Evolutionary conservation across 2,113 vertebrate genomes (phyloP).

Genomic region (Antidorcas marsupialis): DNA sequence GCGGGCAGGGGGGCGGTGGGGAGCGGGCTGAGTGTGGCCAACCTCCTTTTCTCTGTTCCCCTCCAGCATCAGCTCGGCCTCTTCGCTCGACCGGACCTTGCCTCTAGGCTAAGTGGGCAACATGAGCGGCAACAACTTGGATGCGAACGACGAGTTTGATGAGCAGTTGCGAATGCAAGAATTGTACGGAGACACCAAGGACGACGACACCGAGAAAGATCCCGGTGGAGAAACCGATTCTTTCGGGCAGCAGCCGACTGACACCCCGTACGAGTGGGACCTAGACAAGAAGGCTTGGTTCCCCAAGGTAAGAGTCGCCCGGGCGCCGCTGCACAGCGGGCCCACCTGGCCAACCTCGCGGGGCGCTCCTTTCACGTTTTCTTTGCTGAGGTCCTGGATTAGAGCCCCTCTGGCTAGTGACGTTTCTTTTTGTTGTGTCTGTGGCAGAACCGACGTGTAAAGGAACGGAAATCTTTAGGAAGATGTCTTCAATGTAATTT

Average conservation of each 20-base stretch:
- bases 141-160: slow-evolving; percentile 88
- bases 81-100: not conserved
- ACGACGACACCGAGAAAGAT: not conserved
- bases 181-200: slow-evolving; percentile 80
- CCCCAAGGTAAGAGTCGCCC: slow-evolving; percentile 86
- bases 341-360: not conserved
- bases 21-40: too few species aligned
- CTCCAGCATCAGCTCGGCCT: not conserved
- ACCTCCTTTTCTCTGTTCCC: not conserved
- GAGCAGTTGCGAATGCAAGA: slow-evolving; percentile 94
- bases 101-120: slow-evolving; percentile 73
- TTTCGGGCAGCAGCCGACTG: slow-evolving; percentile 87
- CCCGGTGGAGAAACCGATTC: slow-evolving; percentile 79
- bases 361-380: not conserved
- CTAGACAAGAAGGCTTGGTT: slow-evolving; percentile 95
- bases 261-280: slow-evolving; percentile 95
- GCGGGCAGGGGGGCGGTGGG: too few species aligned
- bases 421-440: slow-evolving; percentile 12
- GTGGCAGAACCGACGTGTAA: not conserved
- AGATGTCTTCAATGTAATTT: not conserved
- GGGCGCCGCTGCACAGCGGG: not conserved
- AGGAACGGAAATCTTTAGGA: not conserved
- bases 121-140: slow-evolving; percentile 60
- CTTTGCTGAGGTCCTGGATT: not conserved
- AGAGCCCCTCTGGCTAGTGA: not conserved